A percentile compares a stretch with the other conserved stretches of the same genome.
These are phyloP conservation scores for Allacma fusca DNA, from an alignment of 2,888 invertebrate genomes.

Conservation along the genomic window DNA sequence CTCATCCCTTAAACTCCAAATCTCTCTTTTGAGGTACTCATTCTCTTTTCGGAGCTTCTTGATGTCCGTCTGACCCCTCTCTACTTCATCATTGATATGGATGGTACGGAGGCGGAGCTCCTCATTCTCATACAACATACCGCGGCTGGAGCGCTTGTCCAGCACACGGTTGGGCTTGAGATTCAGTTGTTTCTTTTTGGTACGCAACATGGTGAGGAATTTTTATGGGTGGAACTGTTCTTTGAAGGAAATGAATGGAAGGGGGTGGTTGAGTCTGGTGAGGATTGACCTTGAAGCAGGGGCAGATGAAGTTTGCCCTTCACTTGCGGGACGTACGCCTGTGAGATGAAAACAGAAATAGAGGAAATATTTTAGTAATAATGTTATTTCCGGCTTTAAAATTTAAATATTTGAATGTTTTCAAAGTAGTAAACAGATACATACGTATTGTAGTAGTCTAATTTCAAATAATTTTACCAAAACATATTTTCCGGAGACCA, in stretches of 20 bases:
- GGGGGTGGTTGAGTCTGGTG: too few relatives aligned
- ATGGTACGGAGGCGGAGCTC: conserved; percentile 87
- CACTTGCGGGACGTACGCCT: too few relatives aligned
- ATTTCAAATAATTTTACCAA: too few relatives aligned
- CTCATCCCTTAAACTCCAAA: conserved; percentile 86
- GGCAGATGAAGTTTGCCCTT: too few relatives aligned
- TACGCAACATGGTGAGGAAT: conserved; percentile 77
- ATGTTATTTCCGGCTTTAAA: too few relatives aligned
- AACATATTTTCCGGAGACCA: too few relatives aligned
- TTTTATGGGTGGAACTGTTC: background rate
- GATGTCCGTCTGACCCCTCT: conserved; percentile 88
- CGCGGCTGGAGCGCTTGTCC: conserved; percentile 89
- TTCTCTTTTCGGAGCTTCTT: conserved; percentile 88
- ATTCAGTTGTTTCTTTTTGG: conserved; percentile 85
- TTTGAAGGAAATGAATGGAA: background rate
- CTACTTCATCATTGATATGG: conserved; percentile 91
- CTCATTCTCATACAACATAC: conserved; percentile 94
- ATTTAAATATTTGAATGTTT: too few relatives aligned
- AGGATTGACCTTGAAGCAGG: too few relatives aligned
- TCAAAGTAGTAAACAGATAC: too few relatives aligned
- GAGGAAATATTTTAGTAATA: too few relatives aligned
- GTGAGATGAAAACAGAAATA: too few relatives aligned
- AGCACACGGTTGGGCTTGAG: conserved; percentile 88
- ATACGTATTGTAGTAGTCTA: too few relatives aligned
- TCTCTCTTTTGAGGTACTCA: conserved; percentile 84